Base-by-base conservation (phyloP, 2,888 invertebrate genomes). In the Aphodius sticticus region DNA sequence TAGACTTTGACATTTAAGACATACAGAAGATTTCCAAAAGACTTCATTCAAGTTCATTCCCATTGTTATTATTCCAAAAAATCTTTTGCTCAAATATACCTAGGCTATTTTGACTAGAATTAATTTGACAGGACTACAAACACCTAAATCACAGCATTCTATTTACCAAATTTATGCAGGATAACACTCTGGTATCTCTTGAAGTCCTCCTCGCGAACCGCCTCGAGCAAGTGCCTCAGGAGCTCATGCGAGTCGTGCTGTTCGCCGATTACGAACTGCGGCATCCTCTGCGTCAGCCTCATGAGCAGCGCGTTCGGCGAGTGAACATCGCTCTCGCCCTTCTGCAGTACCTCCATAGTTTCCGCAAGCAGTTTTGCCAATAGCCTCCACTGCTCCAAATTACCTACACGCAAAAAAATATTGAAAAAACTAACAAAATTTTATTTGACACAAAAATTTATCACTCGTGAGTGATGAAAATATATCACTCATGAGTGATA, bases 161-260 rank as follows among this genome's bases (percentile, higher is more conserved):
- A 53, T 81, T 82, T 81, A 81, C 95, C 95, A 80, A 96, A 92
- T 86, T 94, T 92, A 84, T 93, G 92, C 78, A 98, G 90, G 85
- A 98, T 97, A 76, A 96, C 94, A 2, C 92, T 90, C 88, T 97
- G 95, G 86, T 96, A 96, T 81, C 97, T 93, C 88, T 96, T 92
- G 6, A 94, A 90, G 85, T 94, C 94, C 86, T 94, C 94, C 6
- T 93, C 93, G 83, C 94, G 93, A 83, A 98, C 95, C 83, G 95
- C 95, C 89, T 99, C 98, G 77, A 99, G 90, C 75, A 99, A 90
- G 89, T 97, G 96, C 78, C 99, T 91, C 16, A 99, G 91, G 78
- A 99, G 90, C 88, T 99, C 99, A 86, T 99, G 99, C 0, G 99
- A 94, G 88, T 99, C 99, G 86, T 99, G 99, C 87, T 99, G 99